Evolutionary conservation across 2,113 vertebrate species (phyloP), one percentile per base, ranked within the genome.

Genomic region (Periophthalmus modestus): DNA sequence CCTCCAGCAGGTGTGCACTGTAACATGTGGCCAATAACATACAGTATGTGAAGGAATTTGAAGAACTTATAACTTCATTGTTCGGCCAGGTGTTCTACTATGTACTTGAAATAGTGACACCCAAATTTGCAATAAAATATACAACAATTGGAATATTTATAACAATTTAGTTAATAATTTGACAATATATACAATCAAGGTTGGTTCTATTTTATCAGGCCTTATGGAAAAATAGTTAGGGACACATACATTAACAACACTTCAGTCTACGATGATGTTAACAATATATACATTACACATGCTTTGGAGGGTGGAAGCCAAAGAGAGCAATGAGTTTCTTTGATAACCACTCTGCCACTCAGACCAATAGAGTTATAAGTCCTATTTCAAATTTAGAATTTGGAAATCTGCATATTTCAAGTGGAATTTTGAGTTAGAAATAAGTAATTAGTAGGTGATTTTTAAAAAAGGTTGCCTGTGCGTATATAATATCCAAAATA

Each of bases 1-100:
- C 79, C 66, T 50, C 61, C 68, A 88, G 92, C 90, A 94, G 92
- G 92, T 92, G 92, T 91, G 85, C 71, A 34, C 24, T 86, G 74
- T 77, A 75, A 84, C 75, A 85, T 71, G 76, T 72, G 72, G 79
- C 61, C 72, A 67, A 84, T 81, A 89, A 88, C 87, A 43, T 43
- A 43, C 39, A 43, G 48, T 5, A 16, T 74, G 80, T 78, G 66
- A 77, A 74, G 71, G 80, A 81, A 82, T 81, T 75, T 78, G 21
- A 24, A 52, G 72, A 66, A 63, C 81, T 72, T 75, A 21, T 46
- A 66, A 3, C 19, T n/a, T n/a, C 48, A 19, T 79, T 74, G 63
- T 23, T 71, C 36, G 58, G 61, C 46, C 2, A 66, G 33, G 19
- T 0, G 1, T 63, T 23, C 13, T 47, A 70, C 68, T 68, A 59